Evolutionary conservation across 2,888 invertebrate species (phyloP).

Genomic region (Lasioglossum morio): DNA sequence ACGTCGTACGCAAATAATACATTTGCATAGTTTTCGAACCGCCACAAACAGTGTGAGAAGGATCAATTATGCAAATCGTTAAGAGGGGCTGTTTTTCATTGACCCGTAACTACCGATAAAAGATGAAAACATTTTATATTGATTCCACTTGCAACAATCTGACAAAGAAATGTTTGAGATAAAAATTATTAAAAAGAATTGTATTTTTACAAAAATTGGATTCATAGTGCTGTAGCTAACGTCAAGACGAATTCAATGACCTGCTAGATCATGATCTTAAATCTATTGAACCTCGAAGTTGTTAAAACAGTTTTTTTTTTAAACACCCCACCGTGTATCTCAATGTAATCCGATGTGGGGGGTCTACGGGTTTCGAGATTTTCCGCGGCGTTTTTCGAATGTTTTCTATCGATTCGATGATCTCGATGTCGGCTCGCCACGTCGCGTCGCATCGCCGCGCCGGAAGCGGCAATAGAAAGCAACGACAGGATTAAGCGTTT

Average conservation of each 20-base stretch:
- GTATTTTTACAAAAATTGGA: background rate
- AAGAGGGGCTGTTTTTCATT: background rate
- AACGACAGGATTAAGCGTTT: conserved; percentile 18
- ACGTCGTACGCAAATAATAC: background rate
- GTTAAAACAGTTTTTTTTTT: background rate
- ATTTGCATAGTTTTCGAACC: conserved; percentile 44
- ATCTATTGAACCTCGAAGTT: background rate
- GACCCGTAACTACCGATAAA: background rate
- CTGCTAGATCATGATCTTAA: background rate
- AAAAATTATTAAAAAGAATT: background rate
- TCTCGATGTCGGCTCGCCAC: too few species aligned
- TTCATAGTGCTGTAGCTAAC: too few species aligned
- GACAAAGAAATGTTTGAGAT: background rate
- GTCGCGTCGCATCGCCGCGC: too few species aligned
- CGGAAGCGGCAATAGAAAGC: background rate
- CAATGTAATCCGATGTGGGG: background rate
- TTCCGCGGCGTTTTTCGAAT: background rate
- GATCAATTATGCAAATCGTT: background rate
- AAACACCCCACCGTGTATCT: background rate
- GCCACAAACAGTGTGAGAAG: conserved; percentile 8
- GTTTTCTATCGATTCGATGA: background rate
- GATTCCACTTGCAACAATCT: background rate
- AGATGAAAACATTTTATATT: background rate
- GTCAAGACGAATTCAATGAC: background rate
- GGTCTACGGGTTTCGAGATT: background rate